Conservation (phyloP, 2,113 vertebrate genomes). For the Chlamydotis undulata region DNA sequence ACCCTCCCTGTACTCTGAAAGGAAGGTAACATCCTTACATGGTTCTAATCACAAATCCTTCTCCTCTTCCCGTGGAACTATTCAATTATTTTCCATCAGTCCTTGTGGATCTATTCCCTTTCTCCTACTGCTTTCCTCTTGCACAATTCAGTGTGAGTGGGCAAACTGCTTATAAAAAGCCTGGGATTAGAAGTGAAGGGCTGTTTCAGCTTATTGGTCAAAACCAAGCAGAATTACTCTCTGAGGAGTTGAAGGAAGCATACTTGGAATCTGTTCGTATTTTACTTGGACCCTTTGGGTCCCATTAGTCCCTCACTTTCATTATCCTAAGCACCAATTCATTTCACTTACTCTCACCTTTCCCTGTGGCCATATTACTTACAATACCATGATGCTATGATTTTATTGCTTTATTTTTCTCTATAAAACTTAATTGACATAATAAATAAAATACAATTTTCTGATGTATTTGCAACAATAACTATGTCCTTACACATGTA, state of each 20-base stretch:
- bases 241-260: constrained; percentile 9
- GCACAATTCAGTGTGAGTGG: neutral
- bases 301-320: constrained; percentile 38
- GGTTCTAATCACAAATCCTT: neutral
- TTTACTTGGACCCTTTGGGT: constrained; percentile 23
- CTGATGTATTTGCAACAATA: neutral
- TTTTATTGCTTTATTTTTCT: constrained; percentile 39
- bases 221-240: constrained; percentile 29
- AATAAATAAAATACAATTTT: constrained; percentile 50
- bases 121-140: neutral
- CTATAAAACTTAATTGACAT: constrained; percentile 21
- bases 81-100: constrained; percentile 2
- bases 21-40: neutral
- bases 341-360: constrained; percentile 60
- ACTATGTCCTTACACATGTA: neutral
- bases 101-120: neutral
- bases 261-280: neutral
- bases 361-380: constrained; percentile 6
- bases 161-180: constrained; percentile 26
- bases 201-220: constrained; percentile 22
- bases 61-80: neutral
- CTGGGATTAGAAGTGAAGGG: constrained; percentile 7
- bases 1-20: neutral
- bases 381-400: neutral
- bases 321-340: constrained; percentile 64